A percentile compares a stretch with the other conserved stretches of the same genome.
Conservation (phyloP, 2,797 vertebrate species). For the Petrocephalus schoutedeni region DNA sequence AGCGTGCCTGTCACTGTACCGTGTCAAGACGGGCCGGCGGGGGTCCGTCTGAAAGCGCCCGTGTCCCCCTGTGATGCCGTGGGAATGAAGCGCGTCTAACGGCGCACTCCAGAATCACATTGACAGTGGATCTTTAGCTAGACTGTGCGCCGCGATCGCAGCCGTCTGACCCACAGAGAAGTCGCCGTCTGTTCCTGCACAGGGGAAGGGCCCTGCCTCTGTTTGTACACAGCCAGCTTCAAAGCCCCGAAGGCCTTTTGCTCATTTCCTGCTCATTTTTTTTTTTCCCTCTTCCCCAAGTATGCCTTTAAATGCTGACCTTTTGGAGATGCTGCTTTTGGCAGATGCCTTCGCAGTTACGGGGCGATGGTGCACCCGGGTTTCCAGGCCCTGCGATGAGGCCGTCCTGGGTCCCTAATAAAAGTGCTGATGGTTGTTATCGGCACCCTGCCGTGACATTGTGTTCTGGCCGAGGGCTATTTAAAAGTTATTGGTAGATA, state of each 20-base stretch:
- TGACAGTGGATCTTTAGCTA: neutral
- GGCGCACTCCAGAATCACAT: neutral
- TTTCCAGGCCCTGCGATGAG: neutral
- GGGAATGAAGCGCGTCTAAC: neutral
- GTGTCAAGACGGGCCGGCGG: neutral
- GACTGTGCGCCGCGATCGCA: too few relatives aligned
- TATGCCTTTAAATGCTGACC: neutral
- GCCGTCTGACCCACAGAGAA: neutral
- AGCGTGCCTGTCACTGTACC: neutral
- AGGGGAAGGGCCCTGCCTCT: slow-evolving; percentile 39
- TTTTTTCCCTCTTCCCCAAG: neutral
- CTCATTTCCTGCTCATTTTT: neutral
- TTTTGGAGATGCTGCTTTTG: neutral
- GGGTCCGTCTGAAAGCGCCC: neutral
- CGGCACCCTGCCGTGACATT: neutral
- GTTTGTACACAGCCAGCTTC: neutral
- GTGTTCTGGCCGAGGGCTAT: neutral
- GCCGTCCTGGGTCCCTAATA: neutral
- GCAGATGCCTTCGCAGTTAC: neutral
- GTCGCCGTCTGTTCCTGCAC: slow-evolving; percentile 29
- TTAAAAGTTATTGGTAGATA: neutral
- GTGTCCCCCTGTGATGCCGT: neutral
- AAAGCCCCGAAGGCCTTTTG: neutral
- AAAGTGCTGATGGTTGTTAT: neutral
- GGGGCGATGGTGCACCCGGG: neutral